Conservation (phyloP, 2,797 vertebrate genomes). For the Enteromius treurensis region DNA sequence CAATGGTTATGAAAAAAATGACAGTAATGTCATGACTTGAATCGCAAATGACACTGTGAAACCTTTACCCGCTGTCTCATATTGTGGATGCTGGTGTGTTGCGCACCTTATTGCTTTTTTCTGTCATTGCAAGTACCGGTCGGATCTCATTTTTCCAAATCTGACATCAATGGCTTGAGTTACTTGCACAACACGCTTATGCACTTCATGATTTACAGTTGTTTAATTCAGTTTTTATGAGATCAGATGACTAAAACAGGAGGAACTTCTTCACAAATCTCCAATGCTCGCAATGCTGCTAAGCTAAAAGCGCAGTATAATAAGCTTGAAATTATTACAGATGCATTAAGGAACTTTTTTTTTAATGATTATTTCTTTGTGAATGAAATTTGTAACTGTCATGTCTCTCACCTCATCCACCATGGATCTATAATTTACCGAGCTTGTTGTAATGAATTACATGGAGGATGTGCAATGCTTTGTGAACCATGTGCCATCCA, state of each 20-base stretch:
- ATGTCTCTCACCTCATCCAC: background rate
- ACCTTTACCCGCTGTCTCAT: conserved; percentile 4
- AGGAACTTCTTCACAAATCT: background rate
- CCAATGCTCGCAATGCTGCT: background rate
- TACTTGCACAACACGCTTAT: background rate
- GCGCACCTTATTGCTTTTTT: background rate
- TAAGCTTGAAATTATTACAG: background rate
- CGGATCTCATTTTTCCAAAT: conserved; percentile 13
- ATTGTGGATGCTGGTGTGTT: conserved; percentile 7
- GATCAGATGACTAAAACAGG: conserved; percentile 13
- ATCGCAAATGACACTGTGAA: background rate
- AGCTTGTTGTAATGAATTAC: background rate
- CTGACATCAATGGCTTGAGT: background rate
- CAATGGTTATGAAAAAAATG: background rate
- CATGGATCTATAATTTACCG: background rate
- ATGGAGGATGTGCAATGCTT: background rate
- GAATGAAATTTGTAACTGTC: background rate
- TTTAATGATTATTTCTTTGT: background rate
- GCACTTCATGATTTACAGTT: conserved; percentile 6
- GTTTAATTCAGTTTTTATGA: conserved; percentile 32
- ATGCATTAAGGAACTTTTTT: background rate
- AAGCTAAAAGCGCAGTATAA: background rate
- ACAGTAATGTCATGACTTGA: background rate
- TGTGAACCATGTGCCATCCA: background rate
- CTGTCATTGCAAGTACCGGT: background rate